These are phyloP conservation scores for Pseudococcus viburni DNA, from an alignment of 2,888 invertebrate species.

Conservation along the genomic window DNA sequence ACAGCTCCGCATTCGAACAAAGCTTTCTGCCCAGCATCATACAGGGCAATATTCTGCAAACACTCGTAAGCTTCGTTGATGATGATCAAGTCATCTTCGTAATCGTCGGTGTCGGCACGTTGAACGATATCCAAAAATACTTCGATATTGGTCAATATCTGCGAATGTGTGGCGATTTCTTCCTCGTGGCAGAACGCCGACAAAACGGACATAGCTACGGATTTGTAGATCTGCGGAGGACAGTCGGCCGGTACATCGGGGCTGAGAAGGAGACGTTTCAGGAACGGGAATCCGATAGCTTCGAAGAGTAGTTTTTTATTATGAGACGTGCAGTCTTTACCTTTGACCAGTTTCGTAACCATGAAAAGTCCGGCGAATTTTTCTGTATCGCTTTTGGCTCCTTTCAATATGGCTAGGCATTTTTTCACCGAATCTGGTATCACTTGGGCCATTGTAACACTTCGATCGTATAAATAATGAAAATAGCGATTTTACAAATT, in stretches of 20 bases:
- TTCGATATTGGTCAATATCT: constrained; percentile 87
- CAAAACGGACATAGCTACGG: constrained; percentile 88
- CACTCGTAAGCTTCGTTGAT: constrained; percentile 90
- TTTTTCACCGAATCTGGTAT: constrained; percentile 87
- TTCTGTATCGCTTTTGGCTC: constrained; percentile 88
- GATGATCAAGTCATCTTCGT: constrained; percentile 88
- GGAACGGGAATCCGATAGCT: constrained; percentile 89
- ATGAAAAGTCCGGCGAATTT: constrained; percentile 92
- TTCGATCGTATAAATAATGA: constrained; percentile 37
- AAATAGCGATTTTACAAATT: constrained; percentile 29
- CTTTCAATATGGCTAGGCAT: constrained; percentile 85
- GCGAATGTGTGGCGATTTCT: constrained; percentile 84
- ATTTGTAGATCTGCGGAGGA: constrained; percentile 90
- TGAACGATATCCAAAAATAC: constrained; percentile 88
- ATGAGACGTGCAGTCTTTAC: constrained; percentile 81
- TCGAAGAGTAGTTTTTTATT: constrained; percentile 88
- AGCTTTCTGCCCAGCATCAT: constrained; percentile 84
- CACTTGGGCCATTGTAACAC: constrained; percentile 64
- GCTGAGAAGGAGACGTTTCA: constrained; percentile 84
- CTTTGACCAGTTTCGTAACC: constrained; percentile 91
- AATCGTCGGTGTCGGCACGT: constrained; percentile 83
- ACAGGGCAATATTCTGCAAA: constrained; percentile 84
- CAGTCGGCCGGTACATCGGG: constrained; percentile 88
- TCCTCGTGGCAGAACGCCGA: constrained; percentile 89
- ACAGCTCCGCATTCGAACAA: constrained; percentile 85